A percentile compares a stretch with the other conserved stretches of the same genome.
Conservation (phyloP, 2,888 invertebrate species). For the Adelognathus sp. region DNA sequence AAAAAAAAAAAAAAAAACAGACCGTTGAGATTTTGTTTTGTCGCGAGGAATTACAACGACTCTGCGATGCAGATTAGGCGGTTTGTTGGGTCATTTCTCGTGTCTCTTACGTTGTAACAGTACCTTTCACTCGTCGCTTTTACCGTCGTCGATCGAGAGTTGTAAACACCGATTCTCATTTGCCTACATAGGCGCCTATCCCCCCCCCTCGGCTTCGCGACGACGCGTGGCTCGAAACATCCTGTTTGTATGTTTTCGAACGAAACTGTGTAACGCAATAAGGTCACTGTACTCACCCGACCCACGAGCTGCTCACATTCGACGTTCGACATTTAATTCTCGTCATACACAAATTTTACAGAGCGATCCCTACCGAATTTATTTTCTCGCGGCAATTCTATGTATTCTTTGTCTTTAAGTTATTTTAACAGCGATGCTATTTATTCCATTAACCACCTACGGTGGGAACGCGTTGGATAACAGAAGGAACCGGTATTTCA, state of each 20-base stretch:
- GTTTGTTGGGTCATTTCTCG: neutral
- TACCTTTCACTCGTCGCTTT: conserved; percentile 4
- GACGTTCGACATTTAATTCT: neutral
- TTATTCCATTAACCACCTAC: neutral
- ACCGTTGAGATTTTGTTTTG: neutral
- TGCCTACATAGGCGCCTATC: neutral
- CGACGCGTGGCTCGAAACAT: neutral
- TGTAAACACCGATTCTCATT: neutral
- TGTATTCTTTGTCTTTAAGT: too few relatives aligned
- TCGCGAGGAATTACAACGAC: neutral
- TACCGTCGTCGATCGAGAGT: neutral
- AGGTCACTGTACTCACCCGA: neutral
- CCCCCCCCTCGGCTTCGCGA: neutral
- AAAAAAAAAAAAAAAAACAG: neutral
- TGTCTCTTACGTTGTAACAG: neutral
- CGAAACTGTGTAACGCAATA: neutral
- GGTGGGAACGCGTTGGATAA: neutral
- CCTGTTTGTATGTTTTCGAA: neutral
- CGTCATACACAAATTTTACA: neutral
- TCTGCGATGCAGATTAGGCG: neutral
- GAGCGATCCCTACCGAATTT: neutral
- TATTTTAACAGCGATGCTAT: neutral
- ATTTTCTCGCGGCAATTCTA: neutral
- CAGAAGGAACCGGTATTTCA: neutral
- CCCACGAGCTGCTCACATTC: neutral